phyloP scores from a whole-genome alignment of 1,140 invertebrate genomes.

The Holcopasites calliopsidis region DNA sequence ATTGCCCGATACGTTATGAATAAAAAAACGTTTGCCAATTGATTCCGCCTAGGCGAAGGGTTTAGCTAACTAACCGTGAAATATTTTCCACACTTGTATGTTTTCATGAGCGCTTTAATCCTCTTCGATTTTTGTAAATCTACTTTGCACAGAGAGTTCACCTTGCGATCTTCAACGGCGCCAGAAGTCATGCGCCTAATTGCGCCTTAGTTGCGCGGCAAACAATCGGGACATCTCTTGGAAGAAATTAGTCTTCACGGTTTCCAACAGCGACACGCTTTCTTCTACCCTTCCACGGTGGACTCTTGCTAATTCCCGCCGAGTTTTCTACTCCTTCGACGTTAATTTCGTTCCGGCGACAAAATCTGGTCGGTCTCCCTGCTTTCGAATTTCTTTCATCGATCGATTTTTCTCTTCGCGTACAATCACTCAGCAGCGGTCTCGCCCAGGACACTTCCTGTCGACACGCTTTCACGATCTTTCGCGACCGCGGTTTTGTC shows the following conservation, averaged over 20 bases:
- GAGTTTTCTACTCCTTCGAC: neutral
- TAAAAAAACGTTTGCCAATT: neutral
- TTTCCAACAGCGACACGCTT: conserved; percentile 31
- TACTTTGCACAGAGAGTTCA: conserved; percentile 14
- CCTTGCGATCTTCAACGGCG: too few species aligned
- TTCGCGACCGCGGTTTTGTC: conserved; percentile 33
- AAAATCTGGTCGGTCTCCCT: neutral
- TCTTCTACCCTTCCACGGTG: conserved; percentile 13
- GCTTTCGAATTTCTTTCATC: conserved; percentile 57
- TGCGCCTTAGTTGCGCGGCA: neutral
- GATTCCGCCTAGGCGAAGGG: neutral
- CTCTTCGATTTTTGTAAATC: conserved; percentile 36
- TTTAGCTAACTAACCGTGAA: conserved; percentile 26
- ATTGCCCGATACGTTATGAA: neutral
- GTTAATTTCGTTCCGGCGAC: neutral
- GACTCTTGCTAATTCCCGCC: neutral
- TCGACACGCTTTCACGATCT: conserved; percentile 62
- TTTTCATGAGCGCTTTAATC: conserved; percentile 19
- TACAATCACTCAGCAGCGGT: conserved; percentile 15
- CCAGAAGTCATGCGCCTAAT: too few species aligned
- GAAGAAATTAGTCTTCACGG: conserved; percentile 9
- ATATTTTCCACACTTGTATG: conserved; percentile 30
- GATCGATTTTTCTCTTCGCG: conserved; percentile 21
- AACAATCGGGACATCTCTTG: neutral
- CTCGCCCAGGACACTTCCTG: conserved; percentile 24